A percentile compares a stretch with the other conserved stretches of the same genome.
Evolutionary conservation across 2,888 invertebrate genomes (phyloP).

Genomic region (Mythimna lalbum): DNA sequence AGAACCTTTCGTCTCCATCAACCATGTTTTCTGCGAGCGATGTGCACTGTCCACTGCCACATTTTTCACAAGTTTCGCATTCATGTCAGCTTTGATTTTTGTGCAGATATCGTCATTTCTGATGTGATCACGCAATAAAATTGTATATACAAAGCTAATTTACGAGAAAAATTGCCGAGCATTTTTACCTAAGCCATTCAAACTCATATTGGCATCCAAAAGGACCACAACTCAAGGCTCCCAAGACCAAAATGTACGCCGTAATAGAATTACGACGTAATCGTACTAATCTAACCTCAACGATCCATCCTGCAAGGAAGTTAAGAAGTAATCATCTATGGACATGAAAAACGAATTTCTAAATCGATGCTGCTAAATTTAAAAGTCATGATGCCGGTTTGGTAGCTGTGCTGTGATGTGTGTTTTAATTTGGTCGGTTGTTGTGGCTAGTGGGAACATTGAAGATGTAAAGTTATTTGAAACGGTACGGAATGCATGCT

Average conservation of each 20-base stretch:
- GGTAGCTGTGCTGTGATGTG: slow-evolving; percentile 52
- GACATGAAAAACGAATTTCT: slow-evolving; percentile 64
- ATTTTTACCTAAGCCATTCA: slow-evolving; percentile 10
- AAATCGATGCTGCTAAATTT: slow-evolving; percentile 60
- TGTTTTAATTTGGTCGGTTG: slow-evolving; percentile 73
- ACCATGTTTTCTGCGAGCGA: too few species aligned
- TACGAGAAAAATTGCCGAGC: neutral
- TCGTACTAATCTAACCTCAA: slow-evolving; percentile 78
- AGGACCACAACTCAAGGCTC: slow-evolving; percentile 50
- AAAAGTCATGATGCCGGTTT: slow-evolving; percentile 60
- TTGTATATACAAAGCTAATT: neutral
- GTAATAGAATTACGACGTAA: slow-evolving; percentile 79
- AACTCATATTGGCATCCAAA: slow-evolving; percentile 33
- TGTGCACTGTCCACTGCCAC: too few species aligned
- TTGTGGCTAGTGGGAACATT: slow-evolving; percentile 61
- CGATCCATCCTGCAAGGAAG: slow-evolving; percentile 68
- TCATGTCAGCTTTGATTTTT: too few species aligned
- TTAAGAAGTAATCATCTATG: slow-evolving; percentile 72
- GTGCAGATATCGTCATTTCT: too few species aligned
- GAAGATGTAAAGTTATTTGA: slow-evolving; percentile 62
- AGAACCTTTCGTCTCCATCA: too few species aligned
- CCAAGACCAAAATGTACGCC: slow-evolving; percentile 52
- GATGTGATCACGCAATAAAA: neutral
- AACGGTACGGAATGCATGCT: slow-evolving; percentile 18
- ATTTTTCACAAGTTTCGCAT: too few species aligned